Percentiles rank a stretch among this genome's conserved stretches.
phyloP scores from a whole-genome alignment of 2,797 vertebrate species.

The Phaenicophaeus curvirostris region DNA sequence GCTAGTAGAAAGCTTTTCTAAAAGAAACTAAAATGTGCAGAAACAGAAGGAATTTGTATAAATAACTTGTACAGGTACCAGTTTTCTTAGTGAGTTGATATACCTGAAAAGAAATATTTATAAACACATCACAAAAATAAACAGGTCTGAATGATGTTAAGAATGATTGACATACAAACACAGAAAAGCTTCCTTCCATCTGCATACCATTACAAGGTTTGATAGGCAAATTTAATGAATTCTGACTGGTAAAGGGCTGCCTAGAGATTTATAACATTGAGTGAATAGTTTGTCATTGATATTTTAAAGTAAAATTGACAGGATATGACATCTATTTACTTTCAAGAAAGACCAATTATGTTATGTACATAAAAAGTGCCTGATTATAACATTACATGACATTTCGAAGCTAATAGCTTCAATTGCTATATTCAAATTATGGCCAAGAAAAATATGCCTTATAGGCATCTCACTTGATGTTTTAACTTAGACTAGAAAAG shows the following conservation, averaged over 20 bases:
- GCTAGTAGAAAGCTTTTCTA: background rate
- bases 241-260: slow-evolving; percentile 10
- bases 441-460: slow-evolving; percentile 39
- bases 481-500: slow-evolving; percentile 15
- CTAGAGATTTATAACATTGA: slow-evolving; percentile 33
- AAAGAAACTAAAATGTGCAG: background rate
- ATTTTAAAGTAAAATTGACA: slow-evolving; percentile 46
- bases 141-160: background rate
- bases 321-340: slow-evolving; percentile 21
- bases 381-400: slow-evolving; percentile 35
- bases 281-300: slow-evolving; percentile 23
- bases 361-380: slow-evolving; percentile 30
- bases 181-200: slow-evolving; percentile 5
- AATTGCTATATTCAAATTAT: slow-evolving; percentile 33
- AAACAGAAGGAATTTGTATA: background rate
- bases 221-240: slow-evolving; percentile 52
- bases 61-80: background rate
- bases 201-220: slow-evolving; percentile 3
- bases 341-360: slow-evolving; percentile 17
- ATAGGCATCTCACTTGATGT: slow-evolving; percentile 13
- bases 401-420: slow-evolving; percentile 58
- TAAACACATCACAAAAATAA: background rate
- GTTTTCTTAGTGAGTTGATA: background rate
- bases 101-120: slow-evolving; percentile 17
- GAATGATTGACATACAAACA: slow-evolving; percentile 4